Conservation (phyloP, 2,113 vertebrate species). For the Baryphthengus martii region DNA sequence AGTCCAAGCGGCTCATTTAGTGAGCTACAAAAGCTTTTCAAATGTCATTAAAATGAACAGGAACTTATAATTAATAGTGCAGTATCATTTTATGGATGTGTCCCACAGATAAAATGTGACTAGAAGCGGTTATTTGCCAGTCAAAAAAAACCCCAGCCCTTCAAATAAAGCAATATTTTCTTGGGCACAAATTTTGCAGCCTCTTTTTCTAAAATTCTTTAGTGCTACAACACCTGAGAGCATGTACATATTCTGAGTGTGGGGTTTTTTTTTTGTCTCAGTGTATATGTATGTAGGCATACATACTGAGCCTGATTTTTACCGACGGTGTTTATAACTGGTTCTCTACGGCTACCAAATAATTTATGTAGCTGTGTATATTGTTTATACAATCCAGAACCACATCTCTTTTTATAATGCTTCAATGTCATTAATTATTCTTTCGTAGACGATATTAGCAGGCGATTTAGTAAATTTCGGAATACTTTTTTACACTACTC, state of each 20-base stretch:
- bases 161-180: background rate
- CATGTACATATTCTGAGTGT: background rate
- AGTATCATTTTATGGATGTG: conserved; percentile 14
- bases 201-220: background rate
- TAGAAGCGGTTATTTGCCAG: background rate
- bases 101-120: background rate
- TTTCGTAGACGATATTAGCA: background rate
- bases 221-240: background rate
- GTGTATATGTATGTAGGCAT: background rate
- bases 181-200: background rate
- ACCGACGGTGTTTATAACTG: background rate
- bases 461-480: background rate
- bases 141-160: rapidly evolving
- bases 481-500: background rate
- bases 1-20: conserved; percentile 75
- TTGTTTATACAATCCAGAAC: background rate
- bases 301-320: background rate
- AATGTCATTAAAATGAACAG: conserved; percentile 72
- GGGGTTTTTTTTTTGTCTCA: background rate
- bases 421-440: background rate
- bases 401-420: background rate
- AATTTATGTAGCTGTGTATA: background rate
- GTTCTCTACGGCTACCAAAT: background rate
- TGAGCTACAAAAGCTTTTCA: conserved; percentile 70
- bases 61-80: conserved; percentile 51